A percentile compares a stretch with the other conserved stretches of the same genome.
phyloP scores from a whole-genome alignment of 2,113 vertebrate genomes.

The Gymnorhina tibicen region DNA sequence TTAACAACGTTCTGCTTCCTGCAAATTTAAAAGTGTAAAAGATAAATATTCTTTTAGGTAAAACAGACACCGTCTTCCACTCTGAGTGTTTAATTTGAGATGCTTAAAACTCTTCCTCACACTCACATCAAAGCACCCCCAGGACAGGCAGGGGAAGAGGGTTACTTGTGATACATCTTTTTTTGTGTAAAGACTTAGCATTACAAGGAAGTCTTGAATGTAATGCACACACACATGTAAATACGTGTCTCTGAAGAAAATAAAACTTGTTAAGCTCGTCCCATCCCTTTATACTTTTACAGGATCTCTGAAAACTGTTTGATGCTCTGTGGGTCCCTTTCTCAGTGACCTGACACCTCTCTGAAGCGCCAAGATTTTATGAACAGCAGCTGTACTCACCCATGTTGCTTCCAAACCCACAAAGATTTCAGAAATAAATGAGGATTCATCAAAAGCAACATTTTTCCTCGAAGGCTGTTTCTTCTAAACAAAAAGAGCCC shows the following conservation, averaged over 20 bases:
- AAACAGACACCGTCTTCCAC: background rate
- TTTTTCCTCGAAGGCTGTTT: background rate
- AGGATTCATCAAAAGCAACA: background rate
- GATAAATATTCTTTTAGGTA: background rate
- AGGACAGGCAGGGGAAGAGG: background rate
- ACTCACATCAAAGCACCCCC: background rate
- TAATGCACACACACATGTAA: background rate
- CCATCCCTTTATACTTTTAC: background rate
- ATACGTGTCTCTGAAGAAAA: background rate
- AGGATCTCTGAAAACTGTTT: background rate
- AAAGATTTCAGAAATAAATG: background rate
- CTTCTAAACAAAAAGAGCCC: background rate
- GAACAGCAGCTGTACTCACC: background rate
- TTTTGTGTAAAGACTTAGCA: background rate
- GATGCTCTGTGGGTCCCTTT: background rate
- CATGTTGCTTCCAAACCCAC: background rate
- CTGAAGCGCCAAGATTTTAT: background rate
- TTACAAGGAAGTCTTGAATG: background rate
- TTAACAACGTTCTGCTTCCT: background rate
- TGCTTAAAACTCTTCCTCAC: background rate
- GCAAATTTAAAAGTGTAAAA: background rate
- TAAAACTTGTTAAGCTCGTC: background rate
- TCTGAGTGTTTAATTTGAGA: background rate
- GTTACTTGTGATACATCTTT: background rate
- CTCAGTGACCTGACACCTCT: background rate